A percentile compares a stretch with the other conserved stretches of the same genome.
These are phyloP conservation scores for Temnothorax longispinosus DNA, from an alignment of 1,140 invertebrate genomes.

Conservation along the genomic window DNA sequence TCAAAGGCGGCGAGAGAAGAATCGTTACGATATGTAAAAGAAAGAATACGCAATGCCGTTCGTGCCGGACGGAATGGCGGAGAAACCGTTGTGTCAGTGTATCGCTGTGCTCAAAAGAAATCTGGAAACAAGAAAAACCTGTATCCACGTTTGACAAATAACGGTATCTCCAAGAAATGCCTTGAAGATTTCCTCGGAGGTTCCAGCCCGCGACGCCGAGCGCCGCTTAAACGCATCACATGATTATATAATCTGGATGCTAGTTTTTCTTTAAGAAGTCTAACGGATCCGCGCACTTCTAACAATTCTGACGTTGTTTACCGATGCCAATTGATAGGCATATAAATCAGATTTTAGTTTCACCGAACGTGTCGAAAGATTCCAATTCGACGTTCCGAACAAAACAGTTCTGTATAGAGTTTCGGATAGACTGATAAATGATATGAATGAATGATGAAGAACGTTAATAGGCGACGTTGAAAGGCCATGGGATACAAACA, in stretches of 20 bases:
- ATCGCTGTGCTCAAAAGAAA: constrained; percentile 25
- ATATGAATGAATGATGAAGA: constrained; percentile 27
- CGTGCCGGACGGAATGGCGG: constrained; percentile 48
- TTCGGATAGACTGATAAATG: background rate
- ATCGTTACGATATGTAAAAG: constrained; percentile 71
- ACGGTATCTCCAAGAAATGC: constrained; percentile 44
- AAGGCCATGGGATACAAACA: constrained; percentile 27
- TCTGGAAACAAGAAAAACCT: constrained; percentile 17
- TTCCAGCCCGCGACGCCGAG: background rate
- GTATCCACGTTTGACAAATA: constrained; percentile 44
- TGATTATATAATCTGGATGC: background rate
- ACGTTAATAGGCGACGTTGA: constrained; percentile 26
- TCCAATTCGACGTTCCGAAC: constrained; percentile 9
- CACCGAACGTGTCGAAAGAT: background rate
- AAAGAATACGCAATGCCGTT: constrained; percentile 54
- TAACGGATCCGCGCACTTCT: background rate
- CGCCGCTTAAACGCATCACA: constrained; percentile 2
- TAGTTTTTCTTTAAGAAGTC: background rate
- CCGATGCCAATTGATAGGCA: background rate
- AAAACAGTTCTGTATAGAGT: background rate
- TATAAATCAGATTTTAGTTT: constrained; percentile 6
- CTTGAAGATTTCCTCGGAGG: constrained; percentile 51
- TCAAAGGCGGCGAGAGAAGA: constrained; percentile 63
- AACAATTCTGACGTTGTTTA: background rate
- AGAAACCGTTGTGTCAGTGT: constrained; percentile 7